A percentile compares a stretch with the other conserved stretches of the same genome.
Conservation (phyloP, 2,113 vertebrate species). For the Paralichthys olivaceus region DNA sequence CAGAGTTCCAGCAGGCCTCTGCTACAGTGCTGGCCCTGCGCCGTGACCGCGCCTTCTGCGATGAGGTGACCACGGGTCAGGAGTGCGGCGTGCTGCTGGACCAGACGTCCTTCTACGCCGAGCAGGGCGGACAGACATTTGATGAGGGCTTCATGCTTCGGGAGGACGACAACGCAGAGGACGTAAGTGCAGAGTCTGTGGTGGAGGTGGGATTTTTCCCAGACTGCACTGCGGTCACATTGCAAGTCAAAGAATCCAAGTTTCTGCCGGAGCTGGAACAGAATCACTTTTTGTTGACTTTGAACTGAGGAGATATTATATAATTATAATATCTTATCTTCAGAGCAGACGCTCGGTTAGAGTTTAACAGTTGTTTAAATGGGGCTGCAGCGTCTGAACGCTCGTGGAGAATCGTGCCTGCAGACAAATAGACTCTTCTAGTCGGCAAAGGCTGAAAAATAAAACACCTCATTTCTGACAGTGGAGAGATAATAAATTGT, state of each 20-base stretch:
- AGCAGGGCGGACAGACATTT: conserved; percentile 96
- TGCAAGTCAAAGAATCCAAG: neutral
- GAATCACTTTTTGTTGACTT: neutral
- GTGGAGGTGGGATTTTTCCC: neutral
- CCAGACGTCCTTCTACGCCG: conserved; percentile 94
- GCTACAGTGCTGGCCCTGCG: conserved; percentile 91
- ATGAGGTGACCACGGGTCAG: conserved; percentile 91
- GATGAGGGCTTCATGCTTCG: conserved; percentile 95
- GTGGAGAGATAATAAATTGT: conserved; percentile 22
- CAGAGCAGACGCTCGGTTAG: neutral
- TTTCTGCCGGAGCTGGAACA: neutral
- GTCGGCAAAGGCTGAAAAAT: conserved; percentile 3
- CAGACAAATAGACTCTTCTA: neutral
- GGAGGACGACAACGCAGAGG: conserved; percentile 87
- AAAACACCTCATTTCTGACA: conserved; percentile 6
- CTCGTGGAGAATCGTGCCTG: neutral
- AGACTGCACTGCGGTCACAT: neutral
- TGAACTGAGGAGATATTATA: conserved; percentile 6
- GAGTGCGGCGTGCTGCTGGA: conserved; percentile 95
- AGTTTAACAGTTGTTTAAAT: conserved; percentile 6
- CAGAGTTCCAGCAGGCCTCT: conserved; percentile 85
- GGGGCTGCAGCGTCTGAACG: neutral
- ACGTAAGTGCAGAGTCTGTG: conserved; percentile 80
- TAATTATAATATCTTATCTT: neutral
- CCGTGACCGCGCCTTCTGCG: conserved; percentile 90